phyloP scores from a whole-genome alignment of 2,888 invertebrate genomes.

The Caradrina clavipalpis region DNA sequence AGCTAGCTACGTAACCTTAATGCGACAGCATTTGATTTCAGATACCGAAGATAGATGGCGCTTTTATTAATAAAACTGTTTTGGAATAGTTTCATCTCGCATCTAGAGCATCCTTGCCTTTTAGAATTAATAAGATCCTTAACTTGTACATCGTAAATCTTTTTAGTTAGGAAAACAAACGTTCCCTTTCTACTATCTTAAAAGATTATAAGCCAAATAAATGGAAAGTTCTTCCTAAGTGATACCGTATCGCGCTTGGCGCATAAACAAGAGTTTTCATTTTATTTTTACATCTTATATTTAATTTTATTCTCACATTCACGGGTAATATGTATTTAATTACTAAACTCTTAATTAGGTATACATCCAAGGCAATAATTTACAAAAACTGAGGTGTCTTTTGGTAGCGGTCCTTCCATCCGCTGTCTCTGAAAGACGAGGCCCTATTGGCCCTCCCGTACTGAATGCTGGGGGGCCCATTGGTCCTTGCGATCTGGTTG shows the following conservation, averaged over 20 bases:
- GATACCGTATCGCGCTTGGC: constrained; percentile 2
- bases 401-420: constrained; percentile 75
- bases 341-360: neutral
- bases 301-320: constrained; percentile 7
- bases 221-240: neutral
- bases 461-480: constrained; percentile 69
- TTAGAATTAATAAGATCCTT: constrained; percentile 5
- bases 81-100: neutral
- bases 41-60: constrained; percentile 27
- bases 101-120: neutral
- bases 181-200: neutral
- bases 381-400: constrained; percentile 80
- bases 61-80: neutral
- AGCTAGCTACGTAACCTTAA: neutral
- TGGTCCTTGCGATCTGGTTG: constrained; percentile 70
- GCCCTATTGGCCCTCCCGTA: constrained; percentile 70
- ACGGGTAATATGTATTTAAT: neutral
- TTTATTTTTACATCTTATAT: neutral
- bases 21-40: neutral
- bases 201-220: neutral
- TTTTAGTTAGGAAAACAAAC: neutral
- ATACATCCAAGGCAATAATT: constrained; percentile 32
- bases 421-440: constrained; percentile 73
- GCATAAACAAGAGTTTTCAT: neutral
- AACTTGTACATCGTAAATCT: neutral